Evolutionary conservation across 2,797 vertebrate genomes (phyloP).

Genomic region (Fundulus diaphanus): DNA sequence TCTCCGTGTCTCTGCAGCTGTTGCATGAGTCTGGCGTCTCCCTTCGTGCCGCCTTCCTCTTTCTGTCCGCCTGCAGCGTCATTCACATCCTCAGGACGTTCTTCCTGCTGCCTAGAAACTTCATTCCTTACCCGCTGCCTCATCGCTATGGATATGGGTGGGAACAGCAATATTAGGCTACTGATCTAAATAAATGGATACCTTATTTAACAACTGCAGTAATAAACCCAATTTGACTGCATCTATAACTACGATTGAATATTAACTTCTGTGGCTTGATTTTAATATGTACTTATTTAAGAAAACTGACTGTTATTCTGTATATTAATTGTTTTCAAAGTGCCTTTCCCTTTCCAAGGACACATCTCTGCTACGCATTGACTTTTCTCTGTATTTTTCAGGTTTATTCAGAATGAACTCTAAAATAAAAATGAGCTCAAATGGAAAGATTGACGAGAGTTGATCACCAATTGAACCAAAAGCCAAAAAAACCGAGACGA

Average conservation of each 20-base stretch:
- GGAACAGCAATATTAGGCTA: not conserved
- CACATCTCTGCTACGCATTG: not conserved
- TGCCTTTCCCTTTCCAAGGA: not conserved
- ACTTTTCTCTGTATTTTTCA: not conserved
- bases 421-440: too few relatives aligned
- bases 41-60: conserved; percentile 84
- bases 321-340: not conserved
- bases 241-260: not conserved
- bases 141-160: conserved; percentile 89
- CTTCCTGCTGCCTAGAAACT: conserved; percentile 85
- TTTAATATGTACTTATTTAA: not conserved
- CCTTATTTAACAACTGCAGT: not conserved
- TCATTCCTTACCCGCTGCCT: conserved; percentile 88
- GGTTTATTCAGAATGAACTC: not conserved
- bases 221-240: not conserved
- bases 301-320: not conserved
- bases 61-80: conserved; percentile 83
- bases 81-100: conserved; percentile 88
- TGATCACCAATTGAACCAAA: too few relatives aligned
- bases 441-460: too few relatives aligned
- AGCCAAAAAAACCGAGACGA: too few relatives aligned
- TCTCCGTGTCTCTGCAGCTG: conserved; percentile 73
- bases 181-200: not conserved
- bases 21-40: conserved; percentile 82
- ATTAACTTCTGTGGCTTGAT: not conserved